Percentiles rank a stretch among this genome's conserved stretches.
phyloP scores from a whole-genome alignment of 2,797 vertebrate species.

The Phoeniculus purpureus region DNA sequence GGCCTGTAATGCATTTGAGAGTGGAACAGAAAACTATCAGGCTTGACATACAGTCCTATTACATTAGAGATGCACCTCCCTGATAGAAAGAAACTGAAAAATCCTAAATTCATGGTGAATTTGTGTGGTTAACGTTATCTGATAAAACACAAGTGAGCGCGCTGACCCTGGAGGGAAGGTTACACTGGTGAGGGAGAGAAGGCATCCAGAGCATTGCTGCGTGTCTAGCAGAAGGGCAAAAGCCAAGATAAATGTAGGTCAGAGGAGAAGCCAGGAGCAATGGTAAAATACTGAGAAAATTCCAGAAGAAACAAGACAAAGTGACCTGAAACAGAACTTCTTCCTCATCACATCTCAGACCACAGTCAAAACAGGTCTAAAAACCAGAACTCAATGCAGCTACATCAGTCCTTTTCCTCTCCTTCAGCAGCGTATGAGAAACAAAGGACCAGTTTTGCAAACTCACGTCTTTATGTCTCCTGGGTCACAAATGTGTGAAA shows the following conservation, averaged over 20 bases:
- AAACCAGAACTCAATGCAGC: neutral
- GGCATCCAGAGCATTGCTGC: neutral
- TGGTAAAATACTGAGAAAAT: neutral
- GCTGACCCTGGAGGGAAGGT: slow-evolving; percentile 7
- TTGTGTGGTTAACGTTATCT: slow-evolving; percentile 32
- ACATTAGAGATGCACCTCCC: neutral
- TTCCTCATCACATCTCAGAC: neutral
- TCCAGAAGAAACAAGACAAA: neutral
- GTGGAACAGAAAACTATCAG: slow-evolving; percentile 14
- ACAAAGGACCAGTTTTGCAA: neutral
- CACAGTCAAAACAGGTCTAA: neutral
- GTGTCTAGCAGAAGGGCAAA: neutral
- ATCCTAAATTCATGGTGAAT: neutral
- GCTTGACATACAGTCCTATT: slow-evolving; percentile 5
- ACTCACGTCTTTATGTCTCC: neutral
- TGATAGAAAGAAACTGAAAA: slow-evolving; percentile 41
- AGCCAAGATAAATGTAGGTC: neutral
- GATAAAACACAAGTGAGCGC: slow-evolving; percentile 27
- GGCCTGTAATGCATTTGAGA: neutral
- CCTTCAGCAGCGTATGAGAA: neutral
- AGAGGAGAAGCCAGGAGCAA: neutral
- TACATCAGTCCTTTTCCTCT: neutral
- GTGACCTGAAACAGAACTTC: neutral
- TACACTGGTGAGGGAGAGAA: neutral
- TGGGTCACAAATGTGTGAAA: neutral